Conservation (phyloP, 2,888 invertebrate genomes). For the Lepidocyrtinus sp. region DNA sequence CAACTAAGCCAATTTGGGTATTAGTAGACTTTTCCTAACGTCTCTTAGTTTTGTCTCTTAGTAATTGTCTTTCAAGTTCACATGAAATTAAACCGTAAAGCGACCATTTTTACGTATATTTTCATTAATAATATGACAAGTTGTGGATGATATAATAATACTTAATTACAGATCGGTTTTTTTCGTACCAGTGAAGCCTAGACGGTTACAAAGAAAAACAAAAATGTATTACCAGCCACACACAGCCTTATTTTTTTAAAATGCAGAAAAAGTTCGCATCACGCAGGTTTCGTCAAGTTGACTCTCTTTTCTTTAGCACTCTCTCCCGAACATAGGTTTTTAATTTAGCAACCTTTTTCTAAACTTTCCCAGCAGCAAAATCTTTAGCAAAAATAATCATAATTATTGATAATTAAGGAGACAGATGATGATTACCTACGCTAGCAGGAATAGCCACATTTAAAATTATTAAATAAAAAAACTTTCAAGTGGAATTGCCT, state of each 20-base stretch:
- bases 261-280: neutral
- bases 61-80: neutral
- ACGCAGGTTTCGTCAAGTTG: constrained; percentile 1
- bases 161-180: constrained; percentile 37
- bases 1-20: neutral
- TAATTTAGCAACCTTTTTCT: no score
- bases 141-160: constrained; percentile 7
- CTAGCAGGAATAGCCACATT: no score
- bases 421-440: no score
- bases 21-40: neutral
- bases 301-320: neutral
- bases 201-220: neutral
- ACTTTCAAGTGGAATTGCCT: no score
- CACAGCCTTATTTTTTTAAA: constrained; percentile 30
- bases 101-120: neutral
- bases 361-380: neutral
- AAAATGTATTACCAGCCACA: constrained; percentile 4
- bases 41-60: neutral
- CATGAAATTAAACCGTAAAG: neutral
- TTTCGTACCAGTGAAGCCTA: constrained; percentile 17
- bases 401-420: neutral
- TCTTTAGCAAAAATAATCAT: neutral
- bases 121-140: constrained; percentile 25
- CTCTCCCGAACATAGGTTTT: neutral
- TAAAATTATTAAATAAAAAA: no score